Base-by-base conservation (phyloP, 2,888 invertebrate genomes). In the Zaprionus obscuricornis region DNA sequence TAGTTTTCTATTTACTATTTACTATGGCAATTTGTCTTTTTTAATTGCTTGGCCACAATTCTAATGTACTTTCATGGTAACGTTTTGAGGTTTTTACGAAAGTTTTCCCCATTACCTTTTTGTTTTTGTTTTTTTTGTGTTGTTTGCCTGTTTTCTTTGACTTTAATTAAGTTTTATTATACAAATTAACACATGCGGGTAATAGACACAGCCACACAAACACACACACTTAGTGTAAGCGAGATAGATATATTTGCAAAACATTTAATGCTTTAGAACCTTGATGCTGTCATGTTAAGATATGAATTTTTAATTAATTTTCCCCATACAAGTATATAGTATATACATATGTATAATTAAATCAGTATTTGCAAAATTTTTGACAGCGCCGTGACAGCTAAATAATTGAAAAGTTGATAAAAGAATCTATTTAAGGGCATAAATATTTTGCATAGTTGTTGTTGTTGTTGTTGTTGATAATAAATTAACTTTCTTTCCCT, bases 101-200 rank as follows among this genome's bases (percentile, higher is more conserved):
- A 79, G 43, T 78, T 78, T 83, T 49, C 60, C 51, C 40, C n/a
- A 29, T 33, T 49, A 39, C 26, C 33, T 14, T 22, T 29, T 27
- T 39, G 22, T 49, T 18, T 10, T 33, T 27, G 8, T 36, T 26
- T 42, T 27, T 26, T 63, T 34, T 47, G 39, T 27, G n/a, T 45
- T 36, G 45, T 34, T 46, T 47, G 56, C 51, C 55, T 56, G 63
- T 63, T 76, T 73, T 29, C 50, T 59, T 64, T 63, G 66, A 72
- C 77, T 84, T 81, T 79, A 79, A 79, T 79, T 79, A 81, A 77
- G 82, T 77, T 79, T 84, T 72, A 72, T 72, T 77, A 67, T 65
- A 65, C 60, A 72, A 72, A 78, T 75, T 73, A 75, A 73, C 78
- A 83, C 83, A 73, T 70, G 72, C 74, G 70, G 63, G 62, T 59